Evolutionary conservation across 2,888 invertebrate genomes (phyloP).

Genomic region (Leptarthrus brevirostris): DNA sequence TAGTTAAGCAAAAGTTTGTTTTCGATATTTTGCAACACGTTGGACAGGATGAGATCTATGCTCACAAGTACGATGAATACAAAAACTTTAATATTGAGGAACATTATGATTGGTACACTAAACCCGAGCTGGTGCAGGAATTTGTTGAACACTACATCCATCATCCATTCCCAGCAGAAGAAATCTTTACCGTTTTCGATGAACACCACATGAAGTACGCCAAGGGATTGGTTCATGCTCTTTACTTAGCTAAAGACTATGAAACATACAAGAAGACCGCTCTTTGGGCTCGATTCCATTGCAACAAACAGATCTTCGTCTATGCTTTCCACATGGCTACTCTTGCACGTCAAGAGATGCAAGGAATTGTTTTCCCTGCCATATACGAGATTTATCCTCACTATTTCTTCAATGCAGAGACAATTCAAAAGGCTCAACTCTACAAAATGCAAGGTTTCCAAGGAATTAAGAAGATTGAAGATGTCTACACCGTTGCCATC

Average conservation of each 20-base stretch:
- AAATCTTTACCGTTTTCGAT: constrained; percentile 61
- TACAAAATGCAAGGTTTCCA: constrained; percentile 73
- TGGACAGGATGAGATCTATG: constrained; percentile 71
- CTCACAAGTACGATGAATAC: constrained; percentile 68
- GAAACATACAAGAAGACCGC: constrained; percentile 78
- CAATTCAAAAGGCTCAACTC: constrained; percentile 67
- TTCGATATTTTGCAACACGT: constrained; percentile 70
- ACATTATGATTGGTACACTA: constrained; percentile 72
- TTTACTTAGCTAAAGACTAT: constrained; percentile 79
- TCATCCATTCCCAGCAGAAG: constrained; percentile 64
- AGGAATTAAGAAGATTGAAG: constrained; percentile 66
- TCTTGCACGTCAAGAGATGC: constrained; percentile 71
- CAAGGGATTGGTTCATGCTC: constrained; percentile 72
- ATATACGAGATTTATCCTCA: constrained; percentile 77
- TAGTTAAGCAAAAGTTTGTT: constrained; percentile 69
- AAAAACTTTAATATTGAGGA: constrained; percentile 72
- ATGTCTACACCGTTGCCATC: constrained; percentile 72
- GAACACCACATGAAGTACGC: constrained; percentile 69
- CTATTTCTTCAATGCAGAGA: constrained; percentile 73
- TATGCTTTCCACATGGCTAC: constrained; percentile 73
- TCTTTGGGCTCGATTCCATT: constrained; percentile 74
- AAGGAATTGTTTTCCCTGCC: constrained; percentile 73
- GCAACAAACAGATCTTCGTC: constrained; percentile 74
- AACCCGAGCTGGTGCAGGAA: constrained; percentile 70
- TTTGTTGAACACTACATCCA: constrained; percentile 71